Base-by-base conservation (phyloP, 2,113 vertebrate species). In the Tautogolabrus adspersus region DNA sequence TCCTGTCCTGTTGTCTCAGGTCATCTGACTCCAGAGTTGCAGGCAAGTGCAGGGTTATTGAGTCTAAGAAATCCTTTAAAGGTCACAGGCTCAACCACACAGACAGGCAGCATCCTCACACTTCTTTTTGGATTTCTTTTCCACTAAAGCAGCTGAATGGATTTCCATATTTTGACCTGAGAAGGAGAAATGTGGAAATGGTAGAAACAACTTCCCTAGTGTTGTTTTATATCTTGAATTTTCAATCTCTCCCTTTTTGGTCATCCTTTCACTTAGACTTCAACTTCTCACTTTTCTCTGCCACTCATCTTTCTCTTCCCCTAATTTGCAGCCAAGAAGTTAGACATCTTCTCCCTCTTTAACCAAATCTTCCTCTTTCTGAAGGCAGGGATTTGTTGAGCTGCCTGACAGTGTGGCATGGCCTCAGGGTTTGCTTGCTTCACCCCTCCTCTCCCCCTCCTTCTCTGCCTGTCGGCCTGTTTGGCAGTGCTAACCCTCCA, bases 21-120 rank as follows among this genome's bases (percentile, higher is more conserved):
- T 93, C 95, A 92, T 89, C 94, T 94, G 67, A 94, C 93, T 93
- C 75, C 89, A 79, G 73, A 21, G 82, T 82, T 23, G 81, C 92
- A 81, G 88, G 78, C 72, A 76, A 85, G 91, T 81, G 92, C 85
- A 78, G 85, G 63, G 86, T 90, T 92, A 84, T 94, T 92, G 77
- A 84, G 77, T 93, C 22, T 88, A 86, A 93, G 91, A 88, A 81
- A 89, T 87, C 83, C 86, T 90, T 90, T 92, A 94, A 93, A 95
- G 94, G 94, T 94, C 88, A 79, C 84, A 81, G 93, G 82, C 91
- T 85, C 93, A 88, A 89, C 92, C 51, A 61, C 81, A 67, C 62
- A 15, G 71, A 82, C 77, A 49, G 64, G 56, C 59, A 16, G 11
- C 63, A 26, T 79, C 84, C 47, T 78, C 59, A 58, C 68, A 59